These are phyloP conservation scores for Megalonaias nervosa DNA, from an alignment of 1,140 invertebrate genomes.

Conservation along the genomic window DNA sequence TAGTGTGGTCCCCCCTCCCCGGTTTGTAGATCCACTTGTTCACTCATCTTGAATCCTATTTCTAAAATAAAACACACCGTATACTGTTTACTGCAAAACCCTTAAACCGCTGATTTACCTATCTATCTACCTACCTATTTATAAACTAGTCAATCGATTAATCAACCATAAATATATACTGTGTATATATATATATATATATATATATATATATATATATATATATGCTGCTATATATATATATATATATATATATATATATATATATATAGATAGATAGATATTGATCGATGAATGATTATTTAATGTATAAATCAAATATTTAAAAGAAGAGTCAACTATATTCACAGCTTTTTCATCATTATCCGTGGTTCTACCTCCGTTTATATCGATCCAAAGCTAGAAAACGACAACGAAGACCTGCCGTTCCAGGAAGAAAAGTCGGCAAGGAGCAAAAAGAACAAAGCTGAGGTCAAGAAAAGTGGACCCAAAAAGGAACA, in stretches of 20 bases:
- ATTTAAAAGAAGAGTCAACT: background rate
- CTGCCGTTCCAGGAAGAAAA: slow-evolving; percentile 6
- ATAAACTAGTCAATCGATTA: too few relatives aligned
- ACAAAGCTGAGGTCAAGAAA: slow-evolving; percentile 4
- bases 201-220: background rate
- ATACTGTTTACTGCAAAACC: too few relatives aligned
- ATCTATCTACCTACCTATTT: too few relatives aligned
- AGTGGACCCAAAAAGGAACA: background rate
- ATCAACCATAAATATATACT: too few relatives aligned
- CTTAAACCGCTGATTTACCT: too few relatives aligned
- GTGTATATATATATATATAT: too few relatives aligned
- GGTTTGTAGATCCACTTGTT: too few relatives aligned
- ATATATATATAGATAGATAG: too few relatives aligned
- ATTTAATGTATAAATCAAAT: background rate
- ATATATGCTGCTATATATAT: background rate
- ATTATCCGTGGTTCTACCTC: slow-evolving; percentile 25
- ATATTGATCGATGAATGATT: background rate
- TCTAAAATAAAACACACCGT: too few relatives aligned
- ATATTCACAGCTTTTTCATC: slow-evolving; percentile 27
- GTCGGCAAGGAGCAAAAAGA: background rate
- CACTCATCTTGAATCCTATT: too few relatives aligned
- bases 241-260: too few relatives aligned
- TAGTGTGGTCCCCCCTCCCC: too few relatives aligned
- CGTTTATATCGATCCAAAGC: slow-evolving; percentile 21
- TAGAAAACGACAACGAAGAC: slow-evolving; percentile 10